Evolutionary conservation across 1,140 invertebrate genomes (phyloP).

Genomic region (Papilio xuthus): DNA sequence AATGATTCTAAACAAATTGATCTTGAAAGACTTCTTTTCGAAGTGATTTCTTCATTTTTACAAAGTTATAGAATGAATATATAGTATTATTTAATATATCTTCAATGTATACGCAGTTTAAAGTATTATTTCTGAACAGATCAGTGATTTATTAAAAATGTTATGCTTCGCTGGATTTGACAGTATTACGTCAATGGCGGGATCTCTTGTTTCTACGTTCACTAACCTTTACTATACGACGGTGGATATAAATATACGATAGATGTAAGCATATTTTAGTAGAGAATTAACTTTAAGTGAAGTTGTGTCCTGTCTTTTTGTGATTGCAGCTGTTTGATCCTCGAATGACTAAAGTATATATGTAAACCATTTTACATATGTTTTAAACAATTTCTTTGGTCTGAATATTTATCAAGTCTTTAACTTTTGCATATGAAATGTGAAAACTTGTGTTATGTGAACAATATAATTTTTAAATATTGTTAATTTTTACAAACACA

Average conservation of each 20-base stretch:
- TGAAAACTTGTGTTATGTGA: too few relatives aligned
- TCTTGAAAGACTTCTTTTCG: background rate
- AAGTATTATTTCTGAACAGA: conserved; percentile 55
- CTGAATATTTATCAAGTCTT: background rate
- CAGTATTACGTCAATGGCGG: conserved; percentile 72
- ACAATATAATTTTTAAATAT: too few relatives aligned
- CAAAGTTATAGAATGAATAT: background rate
- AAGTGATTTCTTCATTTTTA: background rate
- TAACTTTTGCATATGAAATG: background rate
- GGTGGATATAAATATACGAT: conserved; percentile 76
- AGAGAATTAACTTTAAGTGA: conserved; percentile 1
- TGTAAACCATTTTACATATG: background rate
- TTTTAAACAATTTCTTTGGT: background rate
- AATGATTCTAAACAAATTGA: background rate
- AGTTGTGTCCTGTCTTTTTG: conserved; percentile 53
- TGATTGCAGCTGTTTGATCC: conserved; percentile 34
- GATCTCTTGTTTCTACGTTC: conserved; percentile 72
- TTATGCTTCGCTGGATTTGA: conserved; percentile 57
- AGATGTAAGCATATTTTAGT: conserved; percentile 63
- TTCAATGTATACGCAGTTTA: conserved; percentile 41
- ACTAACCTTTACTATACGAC: conserved; percentile 31
- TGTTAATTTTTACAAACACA: too few relatives aligned
- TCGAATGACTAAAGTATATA: background rate
- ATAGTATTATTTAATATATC: conserved; percentile 27
- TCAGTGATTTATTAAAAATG: conserved; percentile 52